These are phyloP conservation scores for Leucozona laternaria DNA, from an alignment of 2,888 invertebrate genomes.

Conservation along the genomic window DNA sequence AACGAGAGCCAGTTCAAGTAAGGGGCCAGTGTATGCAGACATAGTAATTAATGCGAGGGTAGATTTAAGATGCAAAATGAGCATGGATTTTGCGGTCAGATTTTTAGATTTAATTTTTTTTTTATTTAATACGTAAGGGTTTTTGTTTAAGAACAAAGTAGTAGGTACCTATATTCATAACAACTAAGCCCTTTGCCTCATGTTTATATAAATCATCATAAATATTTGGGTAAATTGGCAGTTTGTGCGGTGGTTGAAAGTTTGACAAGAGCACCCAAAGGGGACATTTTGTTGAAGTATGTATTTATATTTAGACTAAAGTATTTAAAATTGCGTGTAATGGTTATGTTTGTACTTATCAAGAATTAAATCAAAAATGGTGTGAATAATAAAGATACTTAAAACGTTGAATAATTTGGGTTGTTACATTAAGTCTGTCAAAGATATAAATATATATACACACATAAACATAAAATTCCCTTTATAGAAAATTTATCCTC, in stretches of 20 bases:
- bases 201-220: slow-evolving; percentile 44
- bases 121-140: not conserved
- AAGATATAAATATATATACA: too few relatives aligned
- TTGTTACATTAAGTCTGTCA: too few relatives aligned
- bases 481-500: too few relatives aligned
- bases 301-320: not conserved
- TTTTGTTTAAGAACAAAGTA: not conserved
- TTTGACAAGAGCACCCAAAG: slow-evolving; percentile 17
- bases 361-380: not conserved
- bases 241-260: not conserved
- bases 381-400: not conserved
- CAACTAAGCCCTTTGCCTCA: not conserved
- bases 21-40: slow-evolving; percentile 23
- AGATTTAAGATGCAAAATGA: slow-evolving; percentile 49
- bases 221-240: slow-evolving; percentile 39
- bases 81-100: slow-evolving; percentile 62
- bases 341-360: not conserved
- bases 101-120: slow-evolving; percentile 47
- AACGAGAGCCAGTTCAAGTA: slow-evolving; percentile 5
- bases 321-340: not conserved
- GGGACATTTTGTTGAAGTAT: slow-evolving; percentile 7
- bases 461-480: too few relatives aligned
- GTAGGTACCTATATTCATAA: slow-evolving; percentile 28
- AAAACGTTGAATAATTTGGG: too few relatives aligned
- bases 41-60: slow-evolving; percentile 45